Evolutionary conservation across 2,888 invertebrate genomes (phyloP).

Genomic region (Athetis lepigone): DNA sequence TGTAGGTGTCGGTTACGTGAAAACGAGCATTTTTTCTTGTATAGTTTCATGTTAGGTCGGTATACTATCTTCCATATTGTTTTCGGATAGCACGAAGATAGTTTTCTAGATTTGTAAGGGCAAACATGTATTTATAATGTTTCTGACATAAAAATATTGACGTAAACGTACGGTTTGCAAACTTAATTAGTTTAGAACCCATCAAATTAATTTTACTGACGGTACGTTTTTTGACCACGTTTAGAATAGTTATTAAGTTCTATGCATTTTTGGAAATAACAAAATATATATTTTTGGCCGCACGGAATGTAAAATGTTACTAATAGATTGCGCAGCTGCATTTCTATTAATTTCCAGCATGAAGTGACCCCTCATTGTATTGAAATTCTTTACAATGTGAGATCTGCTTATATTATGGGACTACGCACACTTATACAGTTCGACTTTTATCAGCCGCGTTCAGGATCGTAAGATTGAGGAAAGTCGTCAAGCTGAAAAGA

Average conservation of each 20-base stretch:
- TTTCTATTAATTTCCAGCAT: too few relatives aligned
- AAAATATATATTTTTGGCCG: conserved; percentile 30
- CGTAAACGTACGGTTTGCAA: not conserved
- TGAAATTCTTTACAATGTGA: too few relatives aligned
- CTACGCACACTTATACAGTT: too few relatives aligned
- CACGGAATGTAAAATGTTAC: conserved; percentile 22
- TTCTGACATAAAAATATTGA: not conserved
- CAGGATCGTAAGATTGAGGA: too few relatives aligned
- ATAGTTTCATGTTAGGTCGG: conserved; percentile 29
- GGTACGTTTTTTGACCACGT: conserved; percentile 11
- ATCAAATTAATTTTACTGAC: too few relatives aligned
- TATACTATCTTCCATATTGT: conserved; percentile 26
- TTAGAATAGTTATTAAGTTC: conserved; percentile 34
- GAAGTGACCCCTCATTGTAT: too few relatives aligned
- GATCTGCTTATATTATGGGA: too few relatives aligned
- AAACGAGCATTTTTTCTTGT: conserved; percentile 14
- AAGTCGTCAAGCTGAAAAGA: too few relatives aligned
- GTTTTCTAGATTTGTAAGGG: conserved; percentile 11
- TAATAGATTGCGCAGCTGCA: too few relatives aligned
- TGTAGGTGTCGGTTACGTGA: too few relatives aligned
- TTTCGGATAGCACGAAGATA: conserved; percentile 8
- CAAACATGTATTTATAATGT: conserved; percentile 7
- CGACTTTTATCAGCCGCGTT: too few relatives aligned
- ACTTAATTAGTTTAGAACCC: too few relatives aligned
- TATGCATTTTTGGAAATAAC: conserved; percentile 54